Evolutionary conservation across 37 sponge, comb jelly and placozoan genomes (phyloP).

Genomic region (Haliclona indistincta): DNA sequence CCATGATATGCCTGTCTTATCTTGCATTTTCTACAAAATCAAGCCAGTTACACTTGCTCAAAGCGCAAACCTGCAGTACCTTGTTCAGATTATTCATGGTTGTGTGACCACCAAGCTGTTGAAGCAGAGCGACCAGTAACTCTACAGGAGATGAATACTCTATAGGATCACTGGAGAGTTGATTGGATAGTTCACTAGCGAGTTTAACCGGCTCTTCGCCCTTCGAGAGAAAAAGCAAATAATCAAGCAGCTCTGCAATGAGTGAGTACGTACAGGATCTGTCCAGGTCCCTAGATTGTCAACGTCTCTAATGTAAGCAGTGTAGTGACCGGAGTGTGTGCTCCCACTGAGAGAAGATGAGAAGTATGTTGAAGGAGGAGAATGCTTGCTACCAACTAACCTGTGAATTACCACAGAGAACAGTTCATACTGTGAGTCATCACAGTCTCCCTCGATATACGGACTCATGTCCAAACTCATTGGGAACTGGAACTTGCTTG

Average conservation of each 20-base stretch:
- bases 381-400: no score
- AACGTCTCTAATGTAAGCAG: slow-evolving; percentile 80
- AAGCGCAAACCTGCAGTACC: slow-evolving; percentile 3
- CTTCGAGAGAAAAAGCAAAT: slow-evolving; percentile 7
- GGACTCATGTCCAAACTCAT: slow-evolving; percentile 81
- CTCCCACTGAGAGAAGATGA: no score
- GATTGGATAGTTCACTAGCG: slow-evolving; percentile 1
- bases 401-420: slow-evolving; percentile 94
- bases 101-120: slow-evolving; percentile 54
- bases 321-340: slow-evolving; percentile 90
- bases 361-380: background rate
- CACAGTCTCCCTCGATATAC: slow-evolving; percentile 47
- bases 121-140: slow-evolving; percentile 50
- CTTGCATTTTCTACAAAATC: slow-evolving; percentile 46
- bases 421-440: slow-evolving; percentile 61
- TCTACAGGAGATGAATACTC: slow-evolving; percentile 72
- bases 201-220: slow-evolving; percentile 62
- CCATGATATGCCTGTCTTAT: slow-evolving; percentile 89
- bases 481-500: slow-evolving; percentile 76
- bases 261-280: slow-evolving; percentile 57
- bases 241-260: background rate
- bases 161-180: slow-evolving; percentile 67
- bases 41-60: background rate
- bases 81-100: slow-evolving; percentile 62
- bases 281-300: slow-evolving; percentile 81